phyloP scores from a whole-genome alignment of 2,113 vertebrate species.

The Pygathrix nemaeus region DNA sequence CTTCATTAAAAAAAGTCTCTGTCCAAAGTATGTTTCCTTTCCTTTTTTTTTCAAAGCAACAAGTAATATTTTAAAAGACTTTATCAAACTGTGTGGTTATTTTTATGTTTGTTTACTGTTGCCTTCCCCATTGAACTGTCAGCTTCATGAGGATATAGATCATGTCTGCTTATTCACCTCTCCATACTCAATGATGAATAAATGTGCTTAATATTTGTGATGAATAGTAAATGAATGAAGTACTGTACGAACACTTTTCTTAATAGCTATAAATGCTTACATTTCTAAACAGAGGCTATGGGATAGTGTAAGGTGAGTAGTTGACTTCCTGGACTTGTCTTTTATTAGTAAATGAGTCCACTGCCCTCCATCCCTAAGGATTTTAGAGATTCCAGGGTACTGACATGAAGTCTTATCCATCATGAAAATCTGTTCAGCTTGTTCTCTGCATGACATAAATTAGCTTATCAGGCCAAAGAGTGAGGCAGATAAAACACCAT shows the following conservation, averaged over 20 bases:
- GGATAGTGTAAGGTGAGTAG: not conserved
- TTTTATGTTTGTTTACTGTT: not conserved
- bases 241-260: not conserved
- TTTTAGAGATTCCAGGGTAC: not conserved
- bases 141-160: not conserved
- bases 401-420: not conserved
- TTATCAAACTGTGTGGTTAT: not conserved
- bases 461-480: not conserved
- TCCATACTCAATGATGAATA: not conserved
- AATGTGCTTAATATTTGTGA: not conserved
- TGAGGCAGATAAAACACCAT: not conserved
- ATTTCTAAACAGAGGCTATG: not conserved
- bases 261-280: not conserved
- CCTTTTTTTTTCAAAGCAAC: not conserved
- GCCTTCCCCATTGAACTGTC: not conserved
- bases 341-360: not conserved
- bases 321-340: not conserved
- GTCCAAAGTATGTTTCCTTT: not conserved
- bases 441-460: slow-evolving; percentile 1
- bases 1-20: not conserved
- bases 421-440: not conserved
- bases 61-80: not conserved
- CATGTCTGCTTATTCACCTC: fast-evolving
- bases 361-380: not conserved
- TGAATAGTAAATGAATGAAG: not conserved